Evolutionary conservation across 2,113 vertebrate species (phyloP).

Genomic region (Rhegmatorhina hoffmannsi): DNA sequence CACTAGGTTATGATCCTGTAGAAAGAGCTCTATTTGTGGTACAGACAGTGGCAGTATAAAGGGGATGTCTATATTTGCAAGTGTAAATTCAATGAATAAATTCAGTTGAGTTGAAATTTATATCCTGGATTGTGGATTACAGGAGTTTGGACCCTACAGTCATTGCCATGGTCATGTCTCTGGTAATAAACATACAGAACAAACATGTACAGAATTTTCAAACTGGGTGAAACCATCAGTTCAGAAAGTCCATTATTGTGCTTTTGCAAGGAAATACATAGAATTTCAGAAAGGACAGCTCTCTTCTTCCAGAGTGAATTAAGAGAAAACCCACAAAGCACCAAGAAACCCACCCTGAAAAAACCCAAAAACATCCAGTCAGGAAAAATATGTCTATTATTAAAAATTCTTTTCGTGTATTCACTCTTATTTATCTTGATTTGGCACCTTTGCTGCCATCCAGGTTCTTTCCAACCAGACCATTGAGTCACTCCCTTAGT

Average conservation of each 20-base stretch:
- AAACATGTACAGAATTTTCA: neutral
- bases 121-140: neutral
- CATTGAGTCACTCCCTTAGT: neutral
- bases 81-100: neutral
- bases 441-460: neutral
- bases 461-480: neutral
- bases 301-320: neutral
- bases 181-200: neutral
- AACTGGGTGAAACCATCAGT: neutral
- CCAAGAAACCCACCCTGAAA: neutral
- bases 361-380: neutral
- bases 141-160: neutral
- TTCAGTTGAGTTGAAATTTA: neutral
- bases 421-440: neutral
- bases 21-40: neutral
- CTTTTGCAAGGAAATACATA: neutral
- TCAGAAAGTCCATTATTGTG: neutral
- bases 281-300: neutral
- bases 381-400: neutral
- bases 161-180: neutral
- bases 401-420: neutral
- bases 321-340: neutral
- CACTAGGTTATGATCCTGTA: neutral
- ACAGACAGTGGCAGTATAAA: neutral
- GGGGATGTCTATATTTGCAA: neutral